phyloP scores from a whole-genome alignment of 1,140 invertebrate genomes.

The Drosophila murphyi region DNA sequence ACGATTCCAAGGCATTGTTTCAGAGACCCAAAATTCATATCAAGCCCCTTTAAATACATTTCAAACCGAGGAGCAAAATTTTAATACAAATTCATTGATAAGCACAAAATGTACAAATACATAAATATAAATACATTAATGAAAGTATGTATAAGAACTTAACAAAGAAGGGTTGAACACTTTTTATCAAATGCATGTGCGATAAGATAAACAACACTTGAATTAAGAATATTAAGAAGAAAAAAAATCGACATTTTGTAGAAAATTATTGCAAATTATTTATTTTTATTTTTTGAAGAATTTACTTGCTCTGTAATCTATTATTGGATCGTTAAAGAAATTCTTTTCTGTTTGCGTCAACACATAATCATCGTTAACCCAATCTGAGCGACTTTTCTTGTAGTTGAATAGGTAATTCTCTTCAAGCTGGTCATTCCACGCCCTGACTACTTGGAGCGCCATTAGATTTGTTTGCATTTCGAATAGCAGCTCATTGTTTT shows the following conservation, averaged over 20 bases:
- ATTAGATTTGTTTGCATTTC: constrained; percentile 30
- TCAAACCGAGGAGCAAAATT: no score
- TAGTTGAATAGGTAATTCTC: not conserved
- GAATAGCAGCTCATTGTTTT: constrained; percentile 20
- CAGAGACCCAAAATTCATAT: not conserved
- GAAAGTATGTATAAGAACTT: not conserved
- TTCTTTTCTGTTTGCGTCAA: constrained; percentile 11
- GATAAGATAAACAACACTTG: constrained; percentile 32
- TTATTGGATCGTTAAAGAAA: not conserved
- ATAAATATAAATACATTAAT: not conserved
- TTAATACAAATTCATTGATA: constrained; percentile 1
- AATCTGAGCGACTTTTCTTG: not conserved
- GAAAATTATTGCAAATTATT: not conserved
- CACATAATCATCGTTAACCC: constrained; percentile 14
- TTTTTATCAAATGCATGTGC: constrained; percentile 1
- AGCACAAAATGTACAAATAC: not conserved
- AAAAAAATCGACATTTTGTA: not conserved
- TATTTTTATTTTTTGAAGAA: not conserved
- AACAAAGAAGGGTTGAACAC: not conserved
- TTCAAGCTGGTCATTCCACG: constrained; percentile 2
- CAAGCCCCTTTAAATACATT: not conserved
- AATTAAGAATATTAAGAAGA: not conserved
- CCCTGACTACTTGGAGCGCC: constrained; percentile 8
- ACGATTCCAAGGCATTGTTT: constrained; percentile 40
- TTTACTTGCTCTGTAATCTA: not conserved